Conservation (phyloP, 2,888 invertebrate species). For the Poecilobothrus nobilitatus region DNA sequence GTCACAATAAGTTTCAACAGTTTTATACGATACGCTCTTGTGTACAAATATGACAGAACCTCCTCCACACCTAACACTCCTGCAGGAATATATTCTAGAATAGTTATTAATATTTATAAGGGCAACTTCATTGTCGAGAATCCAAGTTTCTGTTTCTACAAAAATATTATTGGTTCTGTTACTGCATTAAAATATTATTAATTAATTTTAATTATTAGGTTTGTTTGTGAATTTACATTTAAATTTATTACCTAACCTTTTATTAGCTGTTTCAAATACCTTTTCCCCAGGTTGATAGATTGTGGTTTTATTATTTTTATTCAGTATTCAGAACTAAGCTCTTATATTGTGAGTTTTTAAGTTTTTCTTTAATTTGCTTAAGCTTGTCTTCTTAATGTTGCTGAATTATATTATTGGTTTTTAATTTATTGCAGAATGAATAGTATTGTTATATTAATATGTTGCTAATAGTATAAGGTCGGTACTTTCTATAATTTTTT, state of each 20-base stretch:
- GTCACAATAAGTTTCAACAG: no score
- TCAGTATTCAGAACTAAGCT: background rate
- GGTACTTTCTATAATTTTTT: background rate
- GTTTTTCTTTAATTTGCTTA: background rate
- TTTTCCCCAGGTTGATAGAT: constrained; percentile 11
- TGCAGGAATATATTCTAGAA: no score
- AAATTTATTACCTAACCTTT: no score
- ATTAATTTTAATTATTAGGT: no score
- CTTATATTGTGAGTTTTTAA: background rate
- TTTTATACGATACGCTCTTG: no score
- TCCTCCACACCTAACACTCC: background rate
- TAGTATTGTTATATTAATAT: constrained; percentile 12
- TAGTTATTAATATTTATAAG: no score
- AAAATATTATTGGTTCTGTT: no score
- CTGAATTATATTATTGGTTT: constrained; percentile 9
- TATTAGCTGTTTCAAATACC: constrained; percentile 11
- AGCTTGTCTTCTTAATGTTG: background rate
- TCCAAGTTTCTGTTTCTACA: no score
- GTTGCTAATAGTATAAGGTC: constrained; percentile 12
- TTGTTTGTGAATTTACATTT: no score
- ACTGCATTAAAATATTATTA: constrained; percentile 4
- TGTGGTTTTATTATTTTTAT: constrained; percentile 5
- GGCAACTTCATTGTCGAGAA: no score
- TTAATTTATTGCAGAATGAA: constrained; percentile 2
- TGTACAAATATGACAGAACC: no score